These are phyloP conservation scores for Neomonachus schauinslandi DNA, from an alignment of 2,113 vertebrate species.

Conservation along the genomic window DNA sequence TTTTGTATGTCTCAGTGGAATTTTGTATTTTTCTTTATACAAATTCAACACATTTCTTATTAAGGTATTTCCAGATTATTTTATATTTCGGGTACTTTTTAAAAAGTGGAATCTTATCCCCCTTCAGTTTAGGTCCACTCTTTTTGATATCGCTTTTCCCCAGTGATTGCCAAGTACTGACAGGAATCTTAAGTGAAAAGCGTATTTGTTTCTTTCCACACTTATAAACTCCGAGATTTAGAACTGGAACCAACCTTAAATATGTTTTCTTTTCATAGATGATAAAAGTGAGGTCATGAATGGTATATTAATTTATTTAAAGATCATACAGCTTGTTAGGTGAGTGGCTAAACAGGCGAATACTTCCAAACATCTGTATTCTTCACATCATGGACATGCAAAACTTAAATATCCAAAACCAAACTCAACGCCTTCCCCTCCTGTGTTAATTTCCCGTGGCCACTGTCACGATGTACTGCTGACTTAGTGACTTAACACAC, in stretches of 20 bases:
- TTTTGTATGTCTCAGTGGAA: background rate
- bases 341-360: background rate
- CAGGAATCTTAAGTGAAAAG: conserved; percentile 44
- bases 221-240: conserved; percentile 26
- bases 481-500: background rate
- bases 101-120: background rate
- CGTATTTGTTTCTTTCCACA: conserved; percentile 31
- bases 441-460: background rate
- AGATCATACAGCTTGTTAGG: background rate
- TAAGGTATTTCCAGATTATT: conserved; percentile 47
- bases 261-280: conserved; percentile 22
- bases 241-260: background rate
- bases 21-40: conserved; percentile 31
- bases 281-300: conserved; percentile 20
- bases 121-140: background rate
- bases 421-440: background rate
- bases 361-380: background rate
- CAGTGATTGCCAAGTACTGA: conserved; percentile 46
- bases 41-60: conserved; percentile 42
- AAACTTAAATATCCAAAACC: background rate
- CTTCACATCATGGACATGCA: background rate
- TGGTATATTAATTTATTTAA: background rate
- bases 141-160: conserved; percentile 52
- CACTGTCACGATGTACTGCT: background rate
- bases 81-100: conserved; percentile 12